Evolutionary conservation across 2,113 vertebrate genomes (phyloP).

Genomic region (Elephantulus edwardii): DNA sequence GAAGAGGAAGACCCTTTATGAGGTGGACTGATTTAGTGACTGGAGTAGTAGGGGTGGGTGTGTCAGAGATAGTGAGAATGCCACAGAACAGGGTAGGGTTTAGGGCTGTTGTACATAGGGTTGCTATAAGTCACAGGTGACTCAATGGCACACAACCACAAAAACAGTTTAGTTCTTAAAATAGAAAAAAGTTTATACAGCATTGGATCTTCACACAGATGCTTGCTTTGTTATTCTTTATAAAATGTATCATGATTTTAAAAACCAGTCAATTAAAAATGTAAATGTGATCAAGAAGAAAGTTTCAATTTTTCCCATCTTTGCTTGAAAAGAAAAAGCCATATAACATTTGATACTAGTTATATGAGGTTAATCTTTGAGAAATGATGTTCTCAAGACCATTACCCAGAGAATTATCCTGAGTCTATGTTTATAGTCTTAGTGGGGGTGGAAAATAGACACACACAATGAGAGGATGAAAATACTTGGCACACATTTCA

Average conservation of each 20-base stretch:
- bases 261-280: background rate
- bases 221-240: background rate
- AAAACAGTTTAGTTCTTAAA: conserved; percentile 4
- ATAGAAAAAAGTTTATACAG: background rate
- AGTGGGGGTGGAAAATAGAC: no score
- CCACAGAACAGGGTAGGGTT: no score
- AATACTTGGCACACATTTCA: background rate
- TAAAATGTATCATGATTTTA: background rate
- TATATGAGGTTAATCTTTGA: background rate
- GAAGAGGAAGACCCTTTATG: no score
- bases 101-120: no score
- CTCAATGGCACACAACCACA: no score
- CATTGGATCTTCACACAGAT: background rate
- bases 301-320: background rate
- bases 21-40: no score
- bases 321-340: background rate
- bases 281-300: background rate
- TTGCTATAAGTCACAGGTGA: no score
- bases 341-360: background rate
- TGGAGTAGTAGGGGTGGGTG: no score
- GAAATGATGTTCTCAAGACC: background rate
- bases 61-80: no score
- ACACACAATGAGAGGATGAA: accelerated
- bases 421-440: background rate
- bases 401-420: background rate